Evolutionary conservation across 2,113 vertebrate genomes (phyloP), one percentile per base, ranked within the genome.

Genomic region (Thamnaconus septentrionalis): DNA sequence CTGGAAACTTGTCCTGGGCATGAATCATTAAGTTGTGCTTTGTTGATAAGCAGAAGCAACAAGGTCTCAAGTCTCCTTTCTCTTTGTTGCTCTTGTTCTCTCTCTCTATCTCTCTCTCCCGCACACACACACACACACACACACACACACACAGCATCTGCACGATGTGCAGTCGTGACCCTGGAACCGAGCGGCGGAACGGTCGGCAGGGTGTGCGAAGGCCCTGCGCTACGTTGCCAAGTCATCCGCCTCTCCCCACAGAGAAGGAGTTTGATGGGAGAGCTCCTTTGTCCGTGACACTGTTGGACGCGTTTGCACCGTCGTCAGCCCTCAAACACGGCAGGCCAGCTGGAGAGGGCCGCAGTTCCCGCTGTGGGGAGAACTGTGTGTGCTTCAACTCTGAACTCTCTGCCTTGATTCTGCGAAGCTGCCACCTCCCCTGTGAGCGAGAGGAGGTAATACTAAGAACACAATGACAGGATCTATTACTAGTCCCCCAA

Each of bases 271-370:
- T 63, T 50, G 60, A 62, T 83, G 74, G 82, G 76, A 83, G 73
- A 71, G 64, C 80, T 87, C 71, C 75, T 83, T 76, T 81, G 74
- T 85, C 73, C 74, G 63, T 61, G 59, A 72, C 70, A 40, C 63
- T 76, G 68, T 39, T 85, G 84, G 76, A 86, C 67, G 61, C 59
- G 73, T 69, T 75, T 58, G 58, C 62, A 69, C 68, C 61, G 47
- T 66, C 73, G 71, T 79, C 74, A 59, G 66, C 80, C 69, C 73
- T 86, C 53, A 54, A 76, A 85, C 61, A 41, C 83, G 64, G 76
- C 76, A 71, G 73, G 71, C 56, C 84, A 87, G 81, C 83, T 89
- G 83, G 78, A 78, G 56, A 77, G 86, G 69, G 69, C 43, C 71
- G 62, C 49, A 73, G 68, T 56, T 85, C 73, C 73, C 79, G 79